Evolutionary conservation across 2,113 vertebrate species (phyloP), one percentile per base, ranked within the genome.

Genomic region (Lagenorhynchus albirostris): DNA sequence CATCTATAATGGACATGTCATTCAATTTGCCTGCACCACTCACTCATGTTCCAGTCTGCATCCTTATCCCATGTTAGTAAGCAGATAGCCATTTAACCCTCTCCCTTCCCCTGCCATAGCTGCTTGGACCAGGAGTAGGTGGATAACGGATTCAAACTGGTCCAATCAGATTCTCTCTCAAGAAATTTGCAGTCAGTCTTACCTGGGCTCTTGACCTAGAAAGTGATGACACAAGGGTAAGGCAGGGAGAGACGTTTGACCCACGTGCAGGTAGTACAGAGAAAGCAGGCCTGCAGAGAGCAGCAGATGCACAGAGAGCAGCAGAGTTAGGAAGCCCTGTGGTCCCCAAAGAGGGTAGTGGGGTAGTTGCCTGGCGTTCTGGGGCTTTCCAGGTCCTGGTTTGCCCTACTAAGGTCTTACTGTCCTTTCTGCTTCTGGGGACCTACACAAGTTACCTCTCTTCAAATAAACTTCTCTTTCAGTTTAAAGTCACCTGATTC

Each of bases 141-240:
- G 41, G 67, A 80, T 91, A 94, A 92, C 5, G 31, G 44, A 84
- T 91, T 83, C 63, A 74, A 31, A 21, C 31, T 63, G 2, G 25
- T 84, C 65, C 60, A 77, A 26, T 95, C 31, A 70, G n/a, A 60
- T 90, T 87, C 74, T 84, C 41, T 86, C 23, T 80, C 53, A 18
- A 93, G 82, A 88, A 92, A 68, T 88, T 67, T 91, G 25, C 36
- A 88, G 11, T 81, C 93, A 67, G 47, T 67, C 50, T 95, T 89
- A 91, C n/a, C 31, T 88, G 41, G 26, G 93, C n/a, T 89, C 73
- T 89, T 62, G 6, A 89, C 41, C 38, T 82, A 29, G 38, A 79
- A 96, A 88, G 20, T 90, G n/a, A 70, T 65, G 23, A 77, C 6
- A 79, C 33, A 76, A 74, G 60, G 14, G 41, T 55, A 87, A 89